These are phyloP conservation scores for Neodon shergylaensis DNA, from an alignment of 2,113 vertebrate genomes.

Conservation along the genomic window DNA sequence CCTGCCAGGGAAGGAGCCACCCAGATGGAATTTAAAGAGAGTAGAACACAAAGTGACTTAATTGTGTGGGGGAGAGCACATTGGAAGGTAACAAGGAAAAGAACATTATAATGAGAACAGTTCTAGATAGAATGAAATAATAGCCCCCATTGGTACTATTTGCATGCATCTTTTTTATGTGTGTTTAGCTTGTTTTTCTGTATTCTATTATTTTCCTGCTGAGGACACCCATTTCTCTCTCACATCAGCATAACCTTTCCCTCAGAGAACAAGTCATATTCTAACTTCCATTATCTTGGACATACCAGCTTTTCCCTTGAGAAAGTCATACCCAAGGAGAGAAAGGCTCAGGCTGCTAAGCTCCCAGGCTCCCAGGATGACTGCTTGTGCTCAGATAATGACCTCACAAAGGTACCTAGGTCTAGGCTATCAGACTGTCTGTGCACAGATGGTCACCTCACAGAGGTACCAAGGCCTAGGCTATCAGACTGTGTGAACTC, in stretches of 20 bases:
- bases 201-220: conserved; percentile 38
- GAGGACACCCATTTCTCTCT: conserved; percentile 1
- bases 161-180: background rate
- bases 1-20: background rate
- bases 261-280: background rate
- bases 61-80: conserved; percentile 50
- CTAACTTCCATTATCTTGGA: conserved; percentile 16
- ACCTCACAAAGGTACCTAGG: background rate
- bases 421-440: background rate
- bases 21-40: conserved; percentile 47
- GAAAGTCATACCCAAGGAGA: conserved; percentile 7
- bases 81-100: conserved; percentile 60
- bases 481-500: background rate
- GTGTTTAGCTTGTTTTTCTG: background rate
- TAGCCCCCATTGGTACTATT: background rate
- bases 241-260: background rate
- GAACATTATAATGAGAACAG: conserved; percentile 58
- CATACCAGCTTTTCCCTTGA: background rate
- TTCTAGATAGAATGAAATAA: conserved; percentile 52
- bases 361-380: background rate
- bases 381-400: background rate
- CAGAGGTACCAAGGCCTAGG: background rate
- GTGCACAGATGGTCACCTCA: background rate
- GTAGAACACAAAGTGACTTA: conserved; percentile 54
- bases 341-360: background rate